Base-by-base conservation (phyloP, 2,113 vertebrate species). In the Oxyruncus cristatus region DNA sequence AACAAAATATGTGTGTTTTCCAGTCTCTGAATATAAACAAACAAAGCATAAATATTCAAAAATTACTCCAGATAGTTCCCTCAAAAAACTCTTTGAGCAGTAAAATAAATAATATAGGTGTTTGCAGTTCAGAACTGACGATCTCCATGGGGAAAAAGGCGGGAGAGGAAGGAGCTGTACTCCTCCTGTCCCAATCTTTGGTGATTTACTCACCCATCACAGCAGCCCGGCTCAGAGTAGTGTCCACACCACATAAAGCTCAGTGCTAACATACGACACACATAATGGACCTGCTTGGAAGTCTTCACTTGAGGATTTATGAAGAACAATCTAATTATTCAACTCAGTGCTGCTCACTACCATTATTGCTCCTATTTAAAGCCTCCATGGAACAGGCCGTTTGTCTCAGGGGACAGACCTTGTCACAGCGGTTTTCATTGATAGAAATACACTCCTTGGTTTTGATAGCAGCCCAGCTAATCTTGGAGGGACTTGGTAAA, bases 251-350 rank as follows among this genome's bases (percentile, higher is more conserved):
- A 71, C 92, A 89, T 37, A 85, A 97, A 93, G 92, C 77, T 94
- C 65, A 75, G 53, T 70, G 82, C 96, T 96, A 91, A 94, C 91
- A 93, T 63, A 89, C 62, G 94, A 92, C 89, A 87, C 92, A 85
- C 85, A 95, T 97, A 97, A 96, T 95, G 42, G 46, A 94, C 92
- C 87, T 92, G 89, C 96, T 95, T 89, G 78, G 88, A 96, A 96
- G 85, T 88, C 89, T 93, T 97, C 95, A 73, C 91, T 33, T 4
- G 35, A 96, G 94, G 97, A 97, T 97, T 97, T 97, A 97, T 95
- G 96, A 96, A 95, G 95, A 97, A 94, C 75, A 46, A 94, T 94
- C 92, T 97, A 96, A 97, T 97, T 96, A 97, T 97, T 97, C 96
- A 97, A 91, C 94, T 92, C 92, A 59, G 58, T 95, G 95, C 95